Evolutionary conservation across 30 jellyfish, hydroid and myxozoan species (phyloP).

Genomic region (Morbakka virulenta): DNA sequence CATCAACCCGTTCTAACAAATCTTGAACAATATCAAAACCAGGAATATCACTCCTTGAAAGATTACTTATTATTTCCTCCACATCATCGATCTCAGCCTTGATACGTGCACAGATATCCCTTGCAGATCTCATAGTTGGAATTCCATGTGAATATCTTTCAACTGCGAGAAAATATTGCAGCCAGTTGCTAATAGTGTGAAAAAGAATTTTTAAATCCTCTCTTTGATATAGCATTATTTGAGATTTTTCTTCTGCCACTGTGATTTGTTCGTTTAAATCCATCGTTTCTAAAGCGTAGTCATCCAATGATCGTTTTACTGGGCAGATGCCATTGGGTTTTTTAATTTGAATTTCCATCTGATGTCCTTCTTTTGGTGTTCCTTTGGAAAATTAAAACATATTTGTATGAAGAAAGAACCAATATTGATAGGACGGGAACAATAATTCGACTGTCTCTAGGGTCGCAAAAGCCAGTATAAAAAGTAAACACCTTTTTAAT

Average conservation of each 20-base stretch:
- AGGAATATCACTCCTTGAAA: conserved; percentile 30
- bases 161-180: neutral
- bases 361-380: too few relatives aligned
- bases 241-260: neutral
- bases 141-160: conserved; percentile 65
- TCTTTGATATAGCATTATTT: neutral
- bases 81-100: conserved; percentile 20
- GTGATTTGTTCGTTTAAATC: neutral
- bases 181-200: neutral
- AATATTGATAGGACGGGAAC: too few relatives aligned
- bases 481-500: too few relatives aligned
- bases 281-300: neutral
- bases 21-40: conserved; percentile 39
- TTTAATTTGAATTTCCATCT: too few relatives aligned
- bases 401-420: too few relatives aligned
- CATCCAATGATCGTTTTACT: neutral
- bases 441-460: too few relatives aligned
- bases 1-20: conserved; percentile 52
- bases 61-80: conserved; percentile 35
- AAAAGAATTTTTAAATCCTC: neutral
- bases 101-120: conserved; percentile 43
- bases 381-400: too few relatives aligned
- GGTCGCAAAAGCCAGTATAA: too few relatives aligned
- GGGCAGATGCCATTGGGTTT: too few relatives aligned
- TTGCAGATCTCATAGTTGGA: conserved; percentile 52